These are phyloP conservation scores for Perccottus glenii DNA, from an alignment of 2,113 vertebrate genomes.

Conservation along the genomic window DNA sequence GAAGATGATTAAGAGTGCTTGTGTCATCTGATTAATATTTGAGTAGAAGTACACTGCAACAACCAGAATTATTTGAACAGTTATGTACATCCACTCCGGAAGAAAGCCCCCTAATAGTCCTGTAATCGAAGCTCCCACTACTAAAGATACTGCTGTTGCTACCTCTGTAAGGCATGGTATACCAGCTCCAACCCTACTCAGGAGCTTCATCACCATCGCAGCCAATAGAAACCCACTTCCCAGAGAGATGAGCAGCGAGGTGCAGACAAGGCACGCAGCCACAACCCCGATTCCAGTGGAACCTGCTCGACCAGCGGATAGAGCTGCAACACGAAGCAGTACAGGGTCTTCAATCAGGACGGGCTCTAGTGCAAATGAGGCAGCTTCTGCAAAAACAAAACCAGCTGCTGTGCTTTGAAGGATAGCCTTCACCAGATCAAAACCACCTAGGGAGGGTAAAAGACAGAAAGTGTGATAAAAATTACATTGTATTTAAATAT, in stretches of 20 bases:
- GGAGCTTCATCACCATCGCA: constrained; percentile 43
- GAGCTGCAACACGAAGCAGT: constrained; percentile 32
- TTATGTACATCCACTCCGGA: constrained; percentile 44
- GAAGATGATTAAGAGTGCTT: constrained; percentile 63
- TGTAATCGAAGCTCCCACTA: constrained; percentile 40
- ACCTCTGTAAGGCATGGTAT: constrained; percentile 22
- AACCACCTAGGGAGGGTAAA: constrained; percentile 22
- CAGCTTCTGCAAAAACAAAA: constrained; percentile 60
- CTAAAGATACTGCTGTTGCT: constrained; percentile 39
- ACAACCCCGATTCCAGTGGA: constrained; percentile 59
- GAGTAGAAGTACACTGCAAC: constrained; percentile 47
- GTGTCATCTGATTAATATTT: constrained; percentile 61
- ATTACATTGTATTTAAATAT: background rate
- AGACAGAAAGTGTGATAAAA: background rate
- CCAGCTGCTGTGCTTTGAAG: constrained; percentile 44
- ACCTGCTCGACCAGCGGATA: constrained; percentile 35
- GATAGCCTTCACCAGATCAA: background rate
- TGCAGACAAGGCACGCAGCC: constrained; percentile 53
- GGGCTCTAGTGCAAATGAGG: constrained; percentile 41
- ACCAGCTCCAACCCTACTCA: constrained; percentile 12
- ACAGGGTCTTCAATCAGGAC: constrained; percentile 28
- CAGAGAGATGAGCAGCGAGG: constrained; percentile 57
- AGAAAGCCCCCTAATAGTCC: constrained; percentile 44
- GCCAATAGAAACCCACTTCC: constrained; percentile 59
- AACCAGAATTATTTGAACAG: constrained; percentile 45